Evolutionary conservation across 2,113 vertebrate genomes (phyloP).

Genomic region (Cichladusa arquata): DNA sequence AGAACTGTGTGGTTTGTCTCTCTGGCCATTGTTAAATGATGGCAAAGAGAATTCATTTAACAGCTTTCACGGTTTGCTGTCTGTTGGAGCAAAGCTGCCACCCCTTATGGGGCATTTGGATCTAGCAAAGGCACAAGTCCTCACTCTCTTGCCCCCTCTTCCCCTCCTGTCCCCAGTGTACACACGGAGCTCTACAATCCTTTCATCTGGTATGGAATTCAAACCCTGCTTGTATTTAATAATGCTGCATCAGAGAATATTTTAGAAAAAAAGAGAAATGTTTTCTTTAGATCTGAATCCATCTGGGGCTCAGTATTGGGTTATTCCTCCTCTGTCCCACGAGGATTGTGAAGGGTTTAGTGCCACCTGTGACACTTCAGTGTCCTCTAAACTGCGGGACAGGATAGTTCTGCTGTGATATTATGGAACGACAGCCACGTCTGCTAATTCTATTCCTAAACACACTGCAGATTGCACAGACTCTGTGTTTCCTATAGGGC

Average conservation of each 20-base stretch:
- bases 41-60: not conserved
- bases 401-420: not conserved
- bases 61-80: not conserved
- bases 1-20: not conserved
- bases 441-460: not conserved
- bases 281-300: not conserved
- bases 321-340: not conserved
- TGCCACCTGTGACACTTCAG: too few species aligned
- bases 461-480: not conserved
- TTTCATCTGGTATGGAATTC: not conserved
- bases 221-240: not conserved
- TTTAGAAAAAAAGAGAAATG: not conserved
- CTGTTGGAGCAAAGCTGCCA: not conserved
- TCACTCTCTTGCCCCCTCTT: not conserved
- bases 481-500: rapidly evolving
- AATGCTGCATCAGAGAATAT: not conserved
- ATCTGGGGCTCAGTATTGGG: rapidly evolving
- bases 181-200: not conserved
- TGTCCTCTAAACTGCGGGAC: too few species aligned
- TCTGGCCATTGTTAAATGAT: not conserved
- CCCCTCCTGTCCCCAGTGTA: not conserved
- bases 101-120: not conserved
- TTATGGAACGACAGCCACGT: not conserved
- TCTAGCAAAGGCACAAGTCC: not conserved
- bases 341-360: not conserved